phyloP scores from a whole-genome alignment of 2,797 vertebrate genomes.

The Pteropus rufus region DNA sequence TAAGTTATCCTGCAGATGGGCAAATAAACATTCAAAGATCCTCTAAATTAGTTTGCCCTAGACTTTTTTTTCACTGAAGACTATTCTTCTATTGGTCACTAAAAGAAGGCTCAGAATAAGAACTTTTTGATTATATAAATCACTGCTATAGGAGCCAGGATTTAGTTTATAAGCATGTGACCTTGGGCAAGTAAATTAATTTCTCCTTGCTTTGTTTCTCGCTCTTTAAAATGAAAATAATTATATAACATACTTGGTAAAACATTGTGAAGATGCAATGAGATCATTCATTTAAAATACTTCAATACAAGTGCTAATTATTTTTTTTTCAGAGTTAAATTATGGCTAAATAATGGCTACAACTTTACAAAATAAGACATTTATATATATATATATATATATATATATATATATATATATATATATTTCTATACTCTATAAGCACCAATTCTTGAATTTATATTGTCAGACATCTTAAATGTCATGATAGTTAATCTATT shows the following conservation, averaged over 20 bases:
- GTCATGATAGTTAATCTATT: neutral
- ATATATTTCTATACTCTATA: neutral
- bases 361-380: neutral
- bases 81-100: neutral
- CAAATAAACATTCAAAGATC: neutral
- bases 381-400: neutral
- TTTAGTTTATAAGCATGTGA: neutral
- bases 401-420: neutral
- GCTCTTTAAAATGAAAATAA: slow-evolving; percentile 1
- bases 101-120: neutral
- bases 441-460: neutral
- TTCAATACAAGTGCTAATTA: neutral
- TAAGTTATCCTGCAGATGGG: neutral
- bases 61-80: neutral
- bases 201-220: neutral
- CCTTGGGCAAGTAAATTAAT: neutral
- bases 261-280: neutral
- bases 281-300: neutral
- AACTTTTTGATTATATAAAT: neutral
- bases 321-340: neutral
- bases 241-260: neutral
- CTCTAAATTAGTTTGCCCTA: neutral
- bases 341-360: neutral
- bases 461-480: neutral
- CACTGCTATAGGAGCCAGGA: neutral